Evolutionary conservation across 2,888 invertebrate genomes (phyloP).

Genomic region (Drosophila tripunctata): DNA sequence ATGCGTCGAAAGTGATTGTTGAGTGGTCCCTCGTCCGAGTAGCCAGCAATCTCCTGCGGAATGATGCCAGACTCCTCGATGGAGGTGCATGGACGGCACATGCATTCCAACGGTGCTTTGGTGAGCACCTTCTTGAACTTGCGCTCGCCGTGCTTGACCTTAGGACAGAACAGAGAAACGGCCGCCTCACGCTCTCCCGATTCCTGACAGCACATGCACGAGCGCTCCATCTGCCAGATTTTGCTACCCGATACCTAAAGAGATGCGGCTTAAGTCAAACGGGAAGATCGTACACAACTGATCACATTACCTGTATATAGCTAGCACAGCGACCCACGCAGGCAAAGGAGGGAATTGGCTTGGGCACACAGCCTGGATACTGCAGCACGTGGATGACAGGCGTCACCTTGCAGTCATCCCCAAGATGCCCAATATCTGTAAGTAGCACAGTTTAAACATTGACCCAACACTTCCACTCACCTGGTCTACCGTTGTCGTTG

Average conservation of each 20-base stretch:
- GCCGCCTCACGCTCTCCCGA: constrained; percentile 96
- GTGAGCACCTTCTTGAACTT: constrained; percentile 95
- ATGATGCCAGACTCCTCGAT: constrained; percentile 94
- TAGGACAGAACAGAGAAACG: constrained; percentile 94
- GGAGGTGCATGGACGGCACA: constrained; percentile 96
- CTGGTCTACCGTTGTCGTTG: constrained; percentile 68
- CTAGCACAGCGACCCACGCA: constrained; percentile 96
- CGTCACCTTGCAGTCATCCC: constrained; percentile 94
- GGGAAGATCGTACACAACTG: neutral
- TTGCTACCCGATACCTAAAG: constrained; percentile 95
- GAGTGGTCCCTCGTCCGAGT: constrained; percentile 92
- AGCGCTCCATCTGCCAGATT: constrained; percentile 98
- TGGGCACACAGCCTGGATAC: constrained; percentile 95
- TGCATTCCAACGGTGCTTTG: constrained; percentile 95
- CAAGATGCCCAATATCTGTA: constrained; percentile 81
- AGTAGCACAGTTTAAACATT: neutral
- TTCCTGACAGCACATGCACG: constrained; percentile 98
- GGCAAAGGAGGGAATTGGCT: constrained; percentile 96
- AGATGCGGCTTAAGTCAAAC: neutral
- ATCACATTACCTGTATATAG: constrained; percentile 92
- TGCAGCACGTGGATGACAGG: constrained; percentile 96
- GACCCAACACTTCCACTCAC: neutral
- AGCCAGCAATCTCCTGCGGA: constrained; percentile 95
- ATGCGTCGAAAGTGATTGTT: constrained; percentile 92
- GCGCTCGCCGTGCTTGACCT: constrained; percentile 93